phyloP scores from a whole-genome alignment of 1,140 invertebrate genomes.

The Drosophila trapezifrons region DNA sequence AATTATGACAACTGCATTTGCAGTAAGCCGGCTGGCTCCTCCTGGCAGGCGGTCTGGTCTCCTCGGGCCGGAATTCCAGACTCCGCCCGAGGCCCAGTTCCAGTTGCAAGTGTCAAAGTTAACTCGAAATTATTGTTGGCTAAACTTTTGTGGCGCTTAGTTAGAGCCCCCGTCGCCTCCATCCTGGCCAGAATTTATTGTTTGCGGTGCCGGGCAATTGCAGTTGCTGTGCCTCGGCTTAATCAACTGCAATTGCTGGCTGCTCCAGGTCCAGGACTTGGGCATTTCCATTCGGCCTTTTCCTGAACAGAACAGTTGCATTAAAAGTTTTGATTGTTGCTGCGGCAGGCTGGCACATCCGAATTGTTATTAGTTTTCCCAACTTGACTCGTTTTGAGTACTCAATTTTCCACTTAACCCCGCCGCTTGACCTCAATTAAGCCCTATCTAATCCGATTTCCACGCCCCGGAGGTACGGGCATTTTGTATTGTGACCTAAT shows the following conservation, averaged over 20 bases:
- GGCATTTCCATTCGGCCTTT: slow-evolving; percentile 62
- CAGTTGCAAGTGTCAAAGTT: slow-evolving; percentile 80
- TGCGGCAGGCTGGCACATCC: slow-evolving; percentile 37
- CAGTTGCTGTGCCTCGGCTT: slow-evolving; percentile 55
- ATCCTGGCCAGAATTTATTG: slow-evolving; percentile 67
- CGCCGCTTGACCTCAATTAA: slow-evolving; percentile 74
- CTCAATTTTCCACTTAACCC: slow-evolving; percentile 50
- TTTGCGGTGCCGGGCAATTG: slow-evolving; percentile 65
- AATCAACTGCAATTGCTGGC: slow-evolving; percentile 78
- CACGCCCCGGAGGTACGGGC: slow-evolving; percentile 18
- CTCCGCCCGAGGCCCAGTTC: slow-evolving; percentile 51
- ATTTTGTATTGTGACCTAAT: slow-evolving; percentile 65
- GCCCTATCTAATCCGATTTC: slow-evolving; percentile 65
- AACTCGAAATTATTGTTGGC: slow-evolving; percentile 82
- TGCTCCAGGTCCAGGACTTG: slow-evolving; percentile 43
- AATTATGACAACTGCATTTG: slow-evolving; percentile 82
- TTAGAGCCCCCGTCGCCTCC: slow-evolving; percentile 12
- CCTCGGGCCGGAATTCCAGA: slow-evolving; percentile 8
- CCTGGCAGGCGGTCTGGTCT: slow-evolving; percentile 45
- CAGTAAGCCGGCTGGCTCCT: slow-evolving; percentile 59
- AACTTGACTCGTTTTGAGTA: slow-evolving; percentile 20
- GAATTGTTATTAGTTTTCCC: slow-evolving; percentile 22
- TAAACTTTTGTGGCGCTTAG: slow-evolving; percentile 82
- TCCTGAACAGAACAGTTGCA: slow-evolving; percentile 56
- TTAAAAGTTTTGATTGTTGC: slow-evolving; percentile 78